A percentile compares a stretch with the other conserved stretches of the same genome.
phyloP scores from a whole-genome alignment of 2,888 invertebrate species.

The Azorinus chamasolen region DNA sequence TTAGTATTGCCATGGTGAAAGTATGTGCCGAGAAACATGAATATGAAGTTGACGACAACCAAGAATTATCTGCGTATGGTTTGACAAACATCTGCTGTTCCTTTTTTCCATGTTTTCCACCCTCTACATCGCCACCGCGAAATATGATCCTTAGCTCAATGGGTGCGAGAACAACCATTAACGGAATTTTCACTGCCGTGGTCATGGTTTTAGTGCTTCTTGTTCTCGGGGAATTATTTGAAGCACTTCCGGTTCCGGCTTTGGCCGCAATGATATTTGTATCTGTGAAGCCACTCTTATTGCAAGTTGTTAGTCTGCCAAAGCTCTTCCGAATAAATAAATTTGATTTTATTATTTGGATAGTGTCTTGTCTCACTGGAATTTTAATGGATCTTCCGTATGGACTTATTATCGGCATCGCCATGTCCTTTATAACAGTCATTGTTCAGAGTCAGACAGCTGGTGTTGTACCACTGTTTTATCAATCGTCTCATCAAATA shows the following conservation, averaged over 20 bases:
- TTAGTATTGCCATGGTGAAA: slow-evolving; percentile 83
- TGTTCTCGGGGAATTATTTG: slow-evolving; percentile 79
- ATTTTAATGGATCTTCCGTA: slow-evolving; percentile 78
- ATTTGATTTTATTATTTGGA: slow-evolving; percentile 90
- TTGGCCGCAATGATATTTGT: slow-evolving; percentile 87
- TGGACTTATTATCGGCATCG: slow-evolving; percentile 79
- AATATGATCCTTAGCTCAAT: slow-evolving; percentile 78
- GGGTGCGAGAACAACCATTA: slow-evolving; percentile 79
- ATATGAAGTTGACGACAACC: slow-evolving; percentile 84
- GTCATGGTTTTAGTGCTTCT: slow-evolving; percentile 81
- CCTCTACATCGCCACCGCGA: slow-evolving; percentile 83
- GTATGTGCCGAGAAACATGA: slow-evolving; percentile 83
- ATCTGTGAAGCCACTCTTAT: slow-evolving; percentile 86
- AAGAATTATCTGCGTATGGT: slow-evolving; percentile 86
- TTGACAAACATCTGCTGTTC: slow-evolving; percentile 81
- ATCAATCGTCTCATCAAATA: slow-evolving; percentile 8
- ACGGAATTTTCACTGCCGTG: slow-evolving; percentile 75
- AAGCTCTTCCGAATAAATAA: slow-evolving; percentile 92
- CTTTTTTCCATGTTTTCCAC: slow-evolving; percentile 86
- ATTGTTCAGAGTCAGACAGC: slow-evolving; percentile 70
- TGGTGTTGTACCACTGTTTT: slow-evolving; percentile 5
- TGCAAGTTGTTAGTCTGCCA: slow-evolving; percentile 90
- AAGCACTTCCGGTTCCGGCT: slow-evolving; percentile 81
- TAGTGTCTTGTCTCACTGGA: slow-evolving; percentile 72
- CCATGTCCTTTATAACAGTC: slow-evolving; percentile 69